Percentiles rank a stretch among this genome's conserved stretches.
phyloP scores from a whole-genome alignment of 2,888 invertebrate genomes.

The Antheraea yamamai region DNA sequence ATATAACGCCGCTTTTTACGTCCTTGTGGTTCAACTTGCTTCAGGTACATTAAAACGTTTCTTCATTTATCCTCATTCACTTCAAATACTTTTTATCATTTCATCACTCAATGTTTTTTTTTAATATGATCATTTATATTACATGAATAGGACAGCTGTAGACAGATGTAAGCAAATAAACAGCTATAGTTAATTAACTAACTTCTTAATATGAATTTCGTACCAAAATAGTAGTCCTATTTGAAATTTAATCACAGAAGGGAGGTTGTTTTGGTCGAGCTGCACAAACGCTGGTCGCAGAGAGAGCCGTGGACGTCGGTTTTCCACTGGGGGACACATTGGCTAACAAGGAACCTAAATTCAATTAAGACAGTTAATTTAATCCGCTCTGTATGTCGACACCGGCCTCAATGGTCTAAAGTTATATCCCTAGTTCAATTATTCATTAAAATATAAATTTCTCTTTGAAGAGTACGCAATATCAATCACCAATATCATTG shows the following conservation, averaged over 20 bases:
- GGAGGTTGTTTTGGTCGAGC: slow-evolving; percentile 29
- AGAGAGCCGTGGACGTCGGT: slow-evolving; percentile 40
- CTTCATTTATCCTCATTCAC: background rate
- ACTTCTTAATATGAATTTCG: slow-evolving; percentile 1
- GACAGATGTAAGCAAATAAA: background rate
- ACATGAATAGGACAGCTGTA: background rate
- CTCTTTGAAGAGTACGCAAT: slow-evolving; percentile 3
- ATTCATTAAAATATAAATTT: slow-evolving; percentile 25
- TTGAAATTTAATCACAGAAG: slow-evolving; percentile 29
- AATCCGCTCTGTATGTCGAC: slow-evolving; percentile 75
- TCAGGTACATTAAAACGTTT: no score
- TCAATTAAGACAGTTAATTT: slow-evolving; percentile 82
- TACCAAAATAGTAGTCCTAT: slow-evolving; percentile 24
- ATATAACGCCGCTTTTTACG: background rate
- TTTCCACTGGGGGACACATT: slow-evolving; percentile 61
- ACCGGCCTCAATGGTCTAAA: slow-evolving; percentile 61
- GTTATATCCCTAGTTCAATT: slow-evolving; percentile 45
- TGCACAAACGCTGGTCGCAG: slow-evolving; percentile 29
- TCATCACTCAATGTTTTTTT: background rate
- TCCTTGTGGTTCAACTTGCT: background rate
- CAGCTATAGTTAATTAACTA: background rate
- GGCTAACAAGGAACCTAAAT: slow-evolving; percentile 79
- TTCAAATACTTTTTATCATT: background rate
- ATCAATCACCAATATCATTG: background rate
- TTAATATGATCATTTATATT: background rate